These are phyloP conservation scores for Rhinogobio ventralis DNA, from an alignment of 2,797 vertebrate species.

Conservation along the genomic window DNA sequence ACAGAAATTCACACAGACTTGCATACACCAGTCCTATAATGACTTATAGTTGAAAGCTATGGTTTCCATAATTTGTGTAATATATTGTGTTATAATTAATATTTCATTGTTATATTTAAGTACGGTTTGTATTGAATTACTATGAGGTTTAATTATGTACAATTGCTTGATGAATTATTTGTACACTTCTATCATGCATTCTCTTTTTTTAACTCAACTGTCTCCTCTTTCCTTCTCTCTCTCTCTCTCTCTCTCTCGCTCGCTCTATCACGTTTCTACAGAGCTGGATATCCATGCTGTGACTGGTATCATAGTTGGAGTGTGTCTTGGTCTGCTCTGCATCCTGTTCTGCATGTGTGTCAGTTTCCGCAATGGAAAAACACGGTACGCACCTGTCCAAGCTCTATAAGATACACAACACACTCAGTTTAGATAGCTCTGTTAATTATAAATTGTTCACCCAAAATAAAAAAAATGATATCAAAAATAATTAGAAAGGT, in stretches of 20 bases:
- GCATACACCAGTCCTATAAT: constrained; percentile 10
- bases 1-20: constrained; percentile 21
- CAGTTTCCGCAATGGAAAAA: constrained; percentile 89
- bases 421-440: not conserved
- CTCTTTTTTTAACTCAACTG: not conserved
- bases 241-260: not conserved
- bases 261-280: constrained; percentile 60
- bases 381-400: constrained; percentile 77
- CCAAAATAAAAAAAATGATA: not conserved
- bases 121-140: constrained; percentile 9
- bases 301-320: constrained; percentile 94
- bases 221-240: not conserved
- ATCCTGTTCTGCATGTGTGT: constrained; percentile 96
- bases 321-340: constrained; percentile 94
- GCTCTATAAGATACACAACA: not conserved
- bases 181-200: not conserved
- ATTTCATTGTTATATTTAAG: constrained; percentile 13
- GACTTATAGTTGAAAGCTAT: constrained; percentile 8
- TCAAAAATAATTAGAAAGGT: too few relatives aligned
- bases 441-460: not conserved
- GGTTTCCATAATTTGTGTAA: too few relatives aligned
- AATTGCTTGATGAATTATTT: constrained; percentile 14
- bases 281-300: constrained; percentile 94
- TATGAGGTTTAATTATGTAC: constrained; percentile 8
- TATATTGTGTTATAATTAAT: not conserved